Base-by-base conservation (phyloP, 2,113 vertebrate species). In the Lepus timidus region DNA sequence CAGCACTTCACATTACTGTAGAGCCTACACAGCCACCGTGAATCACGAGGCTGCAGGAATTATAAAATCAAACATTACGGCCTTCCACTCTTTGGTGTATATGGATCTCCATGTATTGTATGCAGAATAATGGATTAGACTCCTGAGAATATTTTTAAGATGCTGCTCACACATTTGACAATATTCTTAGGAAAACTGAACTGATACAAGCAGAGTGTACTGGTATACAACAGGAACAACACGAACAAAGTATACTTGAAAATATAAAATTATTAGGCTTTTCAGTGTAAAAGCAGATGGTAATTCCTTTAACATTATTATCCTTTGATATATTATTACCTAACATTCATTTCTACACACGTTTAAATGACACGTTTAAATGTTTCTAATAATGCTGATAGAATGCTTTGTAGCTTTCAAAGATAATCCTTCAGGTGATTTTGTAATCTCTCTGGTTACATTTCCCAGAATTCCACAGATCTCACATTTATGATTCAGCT, bases 341-440 rank as follows among this genome's bases (percentile, higher is more conserved):
- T 91, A 67, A 14, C 2, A 83, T 61, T 82, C 71, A 52, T 64
- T 83, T 90, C 84, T 17, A 36, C 9, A 9, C 3, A 9, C 1
- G 70, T 44, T 44, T 44, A 44, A 88, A 83, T 51, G 93, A 92
- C 87, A 68, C 20, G 71, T 12, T 20, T 55, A 88, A 12, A 16
- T 65, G 83, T 94, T 90, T 93, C 93, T 79, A 9, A 82, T 85
- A 62, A 83, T 76, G 39, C 22, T 83, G 65, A 75, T 76, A 55
- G 9, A 84, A 90, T 89, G 31, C 82, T 73, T 89, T 58, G 61
- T 87, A 2, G 9, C 17, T 62, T 88, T 87, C n/a, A 36, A 67
- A 92, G 25, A 78, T 49, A 93, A 74, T 61, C 39, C 36, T 70
- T 88, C 70, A 82, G 55, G 31, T 85, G 58, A 89, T 82, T 91